These are phyloP conservation scores for Donacobius atricapilla DNA, from an alignment of 2,113 vertebrate genomes.

Conservation along the genomic window DNA sequence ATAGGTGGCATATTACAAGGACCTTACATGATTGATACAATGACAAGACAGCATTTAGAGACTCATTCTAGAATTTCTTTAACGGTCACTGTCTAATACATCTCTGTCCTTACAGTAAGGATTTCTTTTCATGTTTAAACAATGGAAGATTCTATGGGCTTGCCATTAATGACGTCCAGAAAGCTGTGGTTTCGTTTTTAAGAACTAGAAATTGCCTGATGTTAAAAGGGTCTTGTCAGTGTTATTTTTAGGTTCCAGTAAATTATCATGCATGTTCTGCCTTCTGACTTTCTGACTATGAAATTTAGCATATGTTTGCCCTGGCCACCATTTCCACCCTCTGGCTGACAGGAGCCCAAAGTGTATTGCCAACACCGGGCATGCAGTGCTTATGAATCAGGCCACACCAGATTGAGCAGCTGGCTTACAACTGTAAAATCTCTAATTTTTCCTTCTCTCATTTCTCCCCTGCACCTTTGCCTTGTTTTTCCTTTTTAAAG, in stretches of 20 bases:
- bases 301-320: not conserved
- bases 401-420: not conserved
- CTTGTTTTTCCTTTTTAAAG: not conserved
- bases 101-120: not conserved
- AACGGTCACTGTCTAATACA: not conserved
- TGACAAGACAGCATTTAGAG: not conserved
- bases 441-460: not conserved
- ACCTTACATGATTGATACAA: not conserved
- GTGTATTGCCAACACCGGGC: not conserved
- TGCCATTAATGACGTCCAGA: not conserved
- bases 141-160: not conserved
- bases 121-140: not conserved
- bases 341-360: not conserved
- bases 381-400: not conserved
- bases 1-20: not conserved
- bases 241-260: not conserved
- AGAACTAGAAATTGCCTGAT: not conserved
- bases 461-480: not conserved
- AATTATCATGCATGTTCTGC: not conserved
- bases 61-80: not conserved
- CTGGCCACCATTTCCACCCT: not conserved
- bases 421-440: not conserved
- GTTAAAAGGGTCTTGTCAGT: not conserved
- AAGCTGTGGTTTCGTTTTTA: not conserved
- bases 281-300: not conserved